Base-by-base conservation (phyloP, 2,113 vertebrate genomes). In the Thinocorus orbignyianus region DNA sequence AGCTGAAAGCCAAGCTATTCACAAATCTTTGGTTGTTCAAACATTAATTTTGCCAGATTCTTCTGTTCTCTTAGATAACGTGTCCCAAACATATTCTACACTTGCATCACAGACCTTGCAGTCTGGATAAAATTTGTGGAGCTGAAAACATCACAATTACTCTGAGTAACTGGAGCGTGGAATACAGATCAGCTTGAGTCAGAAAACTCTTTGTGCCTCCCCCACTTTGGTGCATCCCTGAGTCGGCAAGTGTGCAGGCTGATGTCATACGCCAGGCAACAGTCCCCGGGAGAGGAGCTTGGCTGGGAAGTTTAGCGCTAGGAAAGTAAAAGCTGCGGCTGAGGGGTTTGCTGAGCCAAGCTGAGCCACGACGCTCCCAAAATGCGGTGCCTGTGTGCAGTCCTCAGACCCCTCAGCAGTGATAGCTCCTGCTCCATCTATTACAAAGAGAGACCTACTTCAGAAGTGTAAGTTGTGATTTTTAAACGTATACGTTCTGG, bases 351-450 rank as follows among this genome's bases (percentile, higher is more conserved):
- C 72, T 81, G 49, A 92, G 90, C 82, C 48, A 23, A 78, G 73
- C 74, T 87, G 91, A 73, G 39, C 91, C 86, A 30, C 88, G 13
- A 17, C 17, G 16, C 84, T 83, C 92, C 79, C 89, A 88, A 93
- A 88, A 98, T 97, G 97, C 65, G 86, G 51, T 97, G 97, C 94
- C 93, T 96, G 1, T 96, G 97, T 89, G 95, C 96, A 58, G 90
- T 97, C 69, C 93, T 97, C 88, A 97, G 96, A 94, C 94, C 96
- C 51, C 90, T 96, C 89, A 96, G 96, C 70, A 81, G 62, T 7
- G 93, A 96, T 44, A 97, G 96, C 64, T 87, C 97, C 1, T 95
- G 90, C 54, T 97, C 97, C 79, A 79, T 97, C 92, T 97, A 94
- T 96, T 93, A 84, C 91, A 97, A 76, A 61, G 79, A 97, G 93